Evolutionary conservation across 2,113 vertebrate species (phyloP), one percentile per base, ranked within the genome.

Genomic region (Brachionichthys hirsutus): DNA sequence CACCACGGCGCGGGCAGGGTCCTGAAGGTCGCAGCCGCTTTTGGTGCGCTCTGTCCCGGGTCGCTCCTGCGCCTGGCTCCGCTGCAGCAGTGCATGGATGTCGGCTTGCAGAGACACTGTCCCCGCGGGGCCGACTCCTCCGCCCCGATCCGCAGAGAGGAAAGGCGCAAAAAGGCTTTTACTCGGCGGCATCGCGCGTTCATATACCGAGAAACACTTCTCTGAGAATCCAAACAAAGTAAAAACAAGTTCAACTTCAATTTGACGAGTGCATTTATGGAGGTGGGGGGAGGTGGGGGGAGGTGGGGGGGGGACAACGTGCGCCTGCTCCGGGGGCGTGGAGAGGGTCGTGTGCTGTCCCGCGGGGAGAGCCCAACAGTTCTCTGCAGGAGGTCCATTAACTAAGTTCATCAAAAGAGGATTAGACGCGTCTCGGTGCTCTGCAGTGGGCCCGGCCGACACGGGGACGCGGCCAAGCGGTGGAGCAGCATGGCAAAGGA

Each of bases 381-480:
- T 15, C 54, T 0, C 87, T 13, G 76, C 88, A 65, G 88, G 85
- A 73, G 87, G 89, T 89, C 87, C 49, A 82, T 87, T 86, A 87
- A 86, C 75, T 14, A 56, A 90, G 85, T 88, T 91, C 91, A 92
- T 93, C 91, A 92, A 92, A 88, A 88, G 68, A 63, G 90, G 89
- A 91, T 92, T 93, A 92, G 89, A 84, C 72, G 54, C 90, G 84
- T 80, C 73, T 85, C 57, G 77, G 71, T 78, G 90, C 71, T 62
- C 85, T 40, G 64, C 69, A 53, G 66, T 38, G 73, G 79, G 49
- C 63, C 52, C 70, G 79, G 49, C 63, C 52, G 70, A 73, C 40
- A 61, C 61, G 61, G 8, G 62, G 64, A 70, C 17, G 61, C 41
- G 61, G 54, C 52, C 50, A 64, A 63, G 68, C 51, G 62, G 64